Evolutionary conservation across 1,140 invertebrate genomes (phyloP), one percentile per base, ranked within the genome.

Genomic region (Carposina sasakii): DNA sequence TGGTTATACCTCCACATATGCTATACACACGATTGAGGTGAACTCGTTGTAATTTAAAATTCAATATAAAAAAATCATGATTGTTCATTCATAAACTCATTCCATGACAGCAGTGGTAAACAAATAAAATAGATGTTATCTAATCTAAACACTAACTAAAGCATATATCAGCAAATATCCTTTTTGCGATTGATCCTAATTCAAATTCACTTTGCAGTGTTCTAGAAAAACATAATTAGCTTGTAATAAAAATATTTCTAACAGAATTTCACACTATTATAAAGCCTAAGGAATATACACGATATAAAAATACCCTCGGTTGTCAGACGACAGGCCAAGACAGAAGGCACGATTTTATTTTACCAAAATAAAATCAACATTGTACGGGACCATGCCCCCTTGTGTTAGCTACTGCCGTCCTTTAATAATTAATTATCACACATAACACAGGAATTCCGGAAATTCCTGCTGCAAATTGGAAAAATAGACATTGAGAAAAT

Each of bases 251-350:
- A 61, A 12, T 61, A 60, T 61, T 53, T 57, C 67, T 60, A 70
- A 62, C 63, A 60, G 63, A 72, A 70, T 60, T 62, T 73, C 71
- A 73, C n/a, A n/a, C n/a, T n/a, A n/a, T n/a, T n/a, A n/a, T n/a
- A n/a, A n/a, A 60, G 63, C 60, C 74, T 77, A 76, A 69, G 54
- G 57, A 72, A 76, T 79, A 70, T 76, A 76, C 67, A 75, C 63
- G 70, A 71, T 71, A 69, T 57, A 71, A 65, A 70, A 66, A 66
- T 63, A 78, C 71, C 75, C 70, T 71, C 70, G 74, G 57, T 68
- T 54, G 46, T n/a, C 58, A 74, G 79, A 84, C 79, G 77, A 81
- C 81, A 81, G 81, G 81, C 81, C 81, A 81, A 84, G 81, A 84
- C 81, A 74, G 71, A 71, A 76, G 76, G 69, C 61, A 74, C 66